Evolutionary conservation across 2,888 invertebrate genomes (phyloP).

Genomic region (Perdita meconis): DNA sequence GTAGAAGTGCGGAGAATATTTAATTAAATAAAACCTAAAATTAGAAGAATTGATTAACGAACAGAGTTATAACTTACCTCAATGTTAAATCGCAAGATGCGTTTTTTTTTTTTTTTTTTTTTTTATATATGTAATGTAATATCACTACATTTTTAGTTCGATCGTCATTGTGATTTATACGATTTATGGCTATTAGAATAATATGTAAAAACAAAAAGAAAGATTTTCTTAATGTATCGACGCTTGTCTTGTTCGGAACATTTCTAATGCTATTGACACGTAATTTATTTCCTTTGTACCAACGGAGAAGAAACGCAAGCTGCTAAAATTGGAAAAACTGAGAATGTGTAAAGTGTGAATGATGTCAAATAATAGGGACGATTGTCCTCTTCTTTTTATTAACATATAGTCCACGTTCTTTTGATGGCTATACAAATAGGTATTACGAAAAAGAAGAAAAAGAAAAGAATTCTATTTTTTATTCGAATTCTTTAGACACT

Average conservation of each 20-base stretch:
- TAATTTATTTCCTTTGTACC: neutral
- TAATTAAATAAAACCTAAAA: slow-evolving; percentile 82
- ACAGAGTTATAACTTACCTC: slow-evolving; percentile 61
- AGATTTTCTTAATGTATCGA: slow-evolving; percentile 22
- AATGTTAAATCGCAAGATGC: slow-evolving; percentile 34
- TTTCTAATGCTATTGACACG: neutral
- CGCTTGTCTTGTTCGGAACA: slow-evolving; percentile 2
- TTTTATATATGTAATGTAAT: slow-evolving; percentile 48
- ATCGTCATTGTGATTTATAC: slow-evolving; percentile 53
- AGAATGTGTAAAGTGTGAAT: slow-evolving; percentile 3
- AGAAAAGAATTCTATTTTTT: neutral
- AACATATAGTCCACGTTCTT: neutral
- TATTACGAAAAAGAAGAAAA: too few species aligned
- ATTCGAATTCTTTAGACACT: neutral
- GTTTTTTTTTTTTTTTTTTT: too few species aligned
- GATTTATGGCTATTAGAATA: slow-evolving; percentile 39
- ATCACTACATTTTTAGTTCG: slow-evolving; percentile 35
- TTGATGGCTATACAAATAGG: slow-evolving; percentile 13
- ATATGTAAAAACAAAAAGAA: slow-evolving; percentile 48
- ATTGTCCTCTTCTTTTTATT: slow-evolving; percentile 17
- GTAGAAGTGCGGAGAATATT: slow-evolving; percentile 83
- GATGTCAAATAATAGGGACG: neutral
- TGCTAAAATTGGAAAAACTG: neutral
- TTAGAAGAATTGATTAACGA: slow-evolving; percentile 59
- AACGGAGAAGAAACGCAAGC: neutral